Evolutionary conservation across 1,140 invertebrate genomes (phyloP), one percentile per base, ranked within the genome.

Genomic region (Drosophila micromelanica): DNA sequence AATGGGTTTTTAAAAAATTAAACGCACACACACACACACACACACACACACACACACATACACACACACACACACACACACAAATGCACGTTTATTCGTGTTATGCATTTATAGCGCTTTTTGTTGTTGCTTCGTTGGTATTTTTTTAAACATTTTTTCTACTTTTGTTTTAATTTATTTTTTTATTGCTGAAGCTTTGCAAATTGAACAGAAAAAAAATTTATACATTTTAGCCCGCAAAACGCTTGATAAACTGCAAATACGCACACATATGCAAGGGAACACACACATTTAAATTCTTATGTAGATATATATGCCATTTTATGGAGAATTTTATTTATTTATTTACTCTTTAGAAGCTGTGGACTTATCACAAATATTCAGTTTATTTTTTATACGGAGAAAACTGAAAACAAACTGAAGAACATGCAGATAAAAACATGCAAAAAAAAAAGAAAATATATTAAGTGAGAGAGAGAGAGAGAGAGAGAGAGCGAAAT

Each of bases 201-300:
- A 71, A 51, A 71, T 73, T 60, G 59, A 56, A 74, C 57, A 69
- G 35, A 46, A 67, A 68, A 37, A 38, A 43, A 35, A 15, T 1
- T 2, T 7, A 54, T 13, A 70, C 40, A 61, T 43, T 48, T 59
- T 73, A 38, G 51, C 40, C 48, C 68, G 52, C 84, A 74, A 87
- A 87, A 89, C 64, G 74, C 56, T 82, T 62, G 78, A 57, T 67
- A 87, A 87, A 82, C 82, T 79, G 67, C 52, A 54, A 64, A 73
- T 75, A 54, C 54, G 27, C 49, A 52, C 27, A 59, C 51, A 56
- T 35, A 46, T 52, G 63, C 9, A 42, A 13, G 15, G 13, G 61
- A 5, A 12, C 8, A 61, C 20, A 74, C 5, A 15, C 52, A 38
- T 7, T 62, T 42, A 37, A 30, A 27, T 13, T 51, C 4, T 5